Evolutionary conservation across 1,140 invertebrate species (phyloP), one percentile per base, ranked within the genome.

Genomic region (Pogonus chalceus): DNA sequence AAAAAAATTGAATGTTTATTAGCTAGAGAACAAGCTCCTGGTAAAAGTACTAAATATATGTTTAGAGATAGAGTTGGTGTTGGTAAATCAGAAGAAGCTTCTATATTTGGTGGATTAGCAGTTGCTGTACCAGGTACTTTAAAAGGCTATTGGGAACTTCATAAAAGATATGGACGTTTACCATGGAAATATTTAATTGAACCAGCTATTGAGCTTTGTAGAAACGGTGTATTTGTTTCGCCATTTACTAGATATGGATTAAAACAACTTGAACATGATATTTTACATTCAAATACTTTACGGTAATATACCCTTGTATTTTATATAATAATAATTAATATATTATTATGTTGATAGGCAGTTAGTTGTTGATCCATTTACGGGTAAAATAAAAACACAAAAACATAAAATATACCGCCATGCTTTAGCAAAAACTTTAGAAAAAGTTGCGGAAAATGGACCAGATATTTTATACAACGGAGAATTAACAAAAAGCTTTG

Each of bases 51-150:
- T 31, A 31, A 14, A 31, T 4, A 31, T 31, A 31, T 31, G 26
- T 31, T 31, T 14, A 31, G 14, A 31, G n/a, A n/a, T n/a, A n/a
- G n/a, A n/a, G n/a, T n/a, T n/a, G n/a, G n/a, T n/a, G 18, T 9
- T 12, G 1, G 60, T 65, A 20, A 63, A 62, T 47, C 52, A 59
- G 12, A 54, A 59, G 26, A 50, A 56, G 23, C 62, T 20, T 55
- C 54, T 55, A 49, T 56, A n/a, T 56, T 12, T 14, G 92, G 92
- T 55, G 78, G 81, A 1, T 64, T 90, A 14, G 73, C 92, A 1
- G 81, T 94, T 20, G 91, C 79, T 0, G 87, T 96, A 10, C 94
- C 95, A 2, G 95, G 94, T 1, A 93, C 97, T 70, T 63, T 97
- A 1, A 81, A 82, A 55, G 95, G 93, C 1, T 92, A 92, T 64